Percentiles rank a stretch among this genome's conserved stretches.
Conservation (phyloP, 2,113 vertebrate species). For the Brachirus orientalis region DNA sequence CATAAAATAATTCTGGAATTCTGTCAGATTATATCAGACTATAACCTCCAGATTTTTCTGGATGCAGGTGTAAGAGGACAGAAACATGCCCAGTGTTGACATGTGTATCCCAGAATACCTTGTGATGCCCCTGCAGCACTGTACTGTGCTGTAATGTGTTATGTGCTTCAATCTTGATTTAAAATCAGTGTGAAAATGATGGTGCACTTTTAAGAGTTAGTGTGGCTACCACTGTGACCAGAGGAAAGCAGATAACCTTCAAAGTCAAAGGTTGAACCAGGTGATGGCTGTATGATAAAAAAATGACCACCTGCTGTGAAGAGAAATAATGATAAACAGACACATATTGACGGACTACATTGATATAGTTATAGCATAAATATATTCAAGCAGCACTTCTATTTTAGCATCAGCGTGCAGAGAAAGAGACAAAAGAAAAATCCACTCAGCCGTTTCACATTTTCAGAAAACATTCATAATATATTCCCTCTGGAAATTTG, state of each 20-base stretch:
- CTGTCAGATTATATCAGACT: slow-evolving; percentile 18
- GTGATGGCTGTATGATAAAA: not conserved
- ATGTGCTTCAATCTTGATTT: slow-evolving; percentile 14
- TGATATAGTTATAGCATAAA: too few species aligned
- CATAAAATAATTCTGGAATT: not conserved
- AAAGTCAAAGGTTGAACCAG: slow-evolving; percentile 13
- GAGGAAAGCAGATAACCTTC: slow-evolving; percentile 3
- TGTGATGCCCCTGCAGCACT: slow-evolving; percentile 30
- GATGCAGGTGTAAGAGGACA: slow-evolving; percentile 34
- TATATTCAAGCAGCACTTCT: too few species aligned
- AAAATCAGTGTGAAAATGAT: slow-evolving; percentile 1
- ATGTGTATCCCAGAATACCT: slow-evolving; percentile 52
- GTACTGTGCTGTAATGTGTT: slow-evolving; percentile 16
- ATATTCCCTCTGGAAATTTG: too few species aligned
- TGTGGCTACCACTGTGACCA: slow-evolving; percentile 13
- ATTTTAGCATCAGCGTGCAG: too few species aligned
- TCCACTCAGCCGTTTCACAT: too few species aligned
- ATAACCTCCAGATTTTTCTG: slow-evolving; percentile 24
- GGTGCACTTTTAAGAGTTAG: slow-evolving; percentile 6
- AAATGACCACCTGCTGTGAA: not conserved
- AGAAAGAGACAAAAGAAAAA: too few species aligned
- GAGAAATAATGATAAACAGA: not conserved
- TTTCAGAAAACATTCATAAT: too few species aligned
- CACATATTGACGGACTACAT: too few species aligned
- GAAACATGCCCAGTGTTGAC: slow-evolving; percentile 19